phyloP scores from a whole-genome alignment of 35 echinoderm and acorn worm genomes.

The Acanthaster planci region DNA sequence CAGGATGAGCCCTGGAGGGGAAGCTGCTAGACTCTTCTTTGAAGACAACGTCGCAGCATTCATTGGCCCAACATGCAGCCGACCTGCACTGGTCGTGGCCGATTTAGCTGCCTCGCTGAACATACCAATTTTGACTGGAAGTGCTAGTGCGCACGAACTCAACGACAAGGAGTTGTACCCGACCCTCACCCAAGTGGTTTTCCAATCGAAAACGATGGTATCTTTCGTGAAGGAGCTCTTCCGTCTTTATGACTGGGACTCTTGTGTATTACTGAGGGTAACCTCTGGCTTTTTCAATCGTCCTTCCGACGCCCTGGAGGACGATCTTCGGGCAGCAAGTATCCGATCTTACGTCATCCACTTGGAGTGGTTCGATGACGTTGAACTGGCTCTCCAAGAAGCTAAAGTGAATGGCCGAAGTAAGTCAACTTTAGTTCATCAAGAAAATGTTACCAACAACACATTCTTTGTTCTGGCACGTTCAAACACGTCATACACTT shows the following conservation, averaged over 20 bases:
- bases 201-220: conserved; percentile 8
- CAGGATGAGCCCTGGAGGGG: background rate
- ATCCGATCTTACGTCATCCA: background rate
- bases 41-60: conserved; percentile 6
- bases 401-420: background rate
- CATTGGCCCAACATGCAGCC: conserved; percentile 44
- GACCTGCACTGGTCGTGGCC: background rate
- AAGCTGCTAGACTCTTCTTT: conserved; percentile 20
- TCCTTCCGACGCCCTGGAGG: background rate
- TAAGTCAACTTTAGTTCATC: conserved; percentile 22
- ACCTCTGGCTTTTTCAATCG: background rate
- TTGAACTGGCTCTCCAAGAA: background rate
- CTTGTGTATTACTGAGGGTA: background rate
- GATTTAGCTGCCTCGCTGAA: conserved; percentile 29
- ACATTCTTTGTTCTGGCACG: no score
- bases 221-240: conserved; percentile 9
- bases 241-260: background rate
- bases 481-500: no score
- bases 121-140: conserved; percentile 37
- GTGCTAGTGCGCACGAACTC: conserved; percentile 15
- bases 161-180: conserved; percentile 4
- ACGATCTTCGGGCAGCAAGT: background rate
- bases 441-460: no score
- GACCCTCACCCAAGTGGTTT: conserved; percentile 25
- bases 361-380: background rate